phyloP scores from a whole-genome alignment of 2,797 vertebrate genomes.

The Hemitrygon akajei region DNA sequence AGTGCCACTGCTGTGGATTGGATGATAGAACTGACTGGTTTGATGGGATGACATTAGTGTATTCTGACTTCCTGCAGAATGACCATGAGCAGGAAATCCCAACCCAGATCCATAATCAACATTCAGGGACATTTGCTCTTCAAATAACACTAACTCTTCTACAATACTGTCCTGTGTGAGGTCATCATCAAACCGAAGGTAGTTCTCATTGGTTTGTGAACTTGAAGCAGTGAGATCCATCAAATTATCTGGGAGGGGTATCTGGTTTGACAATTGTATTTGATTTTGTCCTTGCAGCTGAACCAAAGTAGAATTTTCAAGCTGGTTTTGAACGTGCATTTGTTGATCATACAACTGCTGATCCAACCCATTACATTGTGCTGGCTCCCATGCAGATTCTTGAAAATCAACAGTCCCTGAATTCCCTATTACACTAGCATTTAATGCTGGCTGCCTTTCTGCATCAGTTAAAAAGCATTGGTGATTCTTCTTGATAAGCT shows the following conservation, averaged over 20 bases:
- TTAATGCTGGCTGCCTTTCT: slow-evolving; percentile 55
- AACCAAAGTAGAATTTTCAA: slow-evolving; percentile 45
- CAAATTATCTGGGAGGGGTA: slow-evolving; percentile 69
- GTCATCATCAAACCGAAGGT: slow-evolving; percentile 90
- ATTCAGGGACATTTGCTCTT: slow-evolving; percentile 93
- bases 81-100: slow-evolving; percentile 68
- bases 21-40: slow-evolving; percentile 69
- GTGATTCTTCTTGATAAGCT: slow-evolving; percentile 64
- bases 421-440: slow-evolving; percentile 54
- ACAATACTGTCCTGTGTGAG: slow-evolving; percentile 98
- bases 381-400: slow-evolving; percentile 63
- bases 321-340: slow-evolving; percentile 56
- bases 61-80: slow-evolving; percentile 58
- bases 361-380: slow-evolving; percentile 59
- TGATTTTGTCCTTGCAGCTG: slow-evolving; percentile 60
- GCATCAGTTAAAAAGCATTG: slow-evolving; percentile 57
- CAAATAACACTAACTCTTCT: slow-evolving; percentile 96
- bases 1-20: slow-evolving; percentile 70
- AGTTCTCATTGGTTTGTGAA: slow-evolving; percentile 79
- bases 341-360: slow-evolving; percentile 57
- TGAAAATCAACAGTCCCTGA: slow-evolving; percentile 65
- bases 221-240: slow-evolving; percentile 76
- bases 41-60: slow-evolving; percentile 62
- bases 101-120: slow-evolving; percentile 70
- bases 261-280: slow-evolving; percentile 64